A percentile compares a stretch with the other conserved stretches of the same genome.
These are phyloP conservation scores for Pionites leucogaster DNA, from an alignment of 2,113 vertebrate genomes.

Conservation along the genomic window DNA sequence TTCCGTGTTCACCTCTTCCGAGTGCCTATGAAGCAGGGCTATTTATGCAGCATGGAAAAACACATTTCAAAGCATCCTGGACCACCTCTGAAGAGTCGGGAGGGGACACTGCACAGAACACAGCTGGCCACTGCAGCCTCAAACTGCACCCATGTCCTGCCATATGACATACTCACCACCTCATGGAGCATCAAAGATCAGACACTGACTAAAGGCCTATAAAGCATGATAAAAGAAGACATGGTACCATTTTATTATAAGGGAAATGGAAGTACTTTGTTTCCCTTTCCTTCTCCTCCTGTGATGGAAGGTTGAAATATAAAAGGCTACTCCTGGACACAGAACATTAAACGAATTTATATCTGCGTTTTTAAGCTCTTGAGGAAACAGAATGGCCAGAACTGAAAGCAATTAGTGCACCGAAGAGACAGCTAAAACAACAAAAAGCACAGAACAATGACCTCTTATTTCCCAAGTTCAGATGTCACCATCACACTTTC, in stretches of 20 bases:
- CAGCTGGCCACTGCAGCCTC: not conserved
- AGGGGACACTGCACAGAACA: not conserved
- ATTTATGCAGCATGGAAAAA: fast-evolving
- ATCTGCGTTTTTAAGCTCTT: not conserved
- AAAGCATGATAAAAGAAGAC: not conserved
- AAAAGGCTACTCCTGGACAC: not conserved
- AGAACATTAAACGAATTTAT: not conserved
- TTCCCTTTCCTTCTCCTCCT: not conserved
- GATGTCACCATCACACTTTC: slow-evolving; percentile 52
- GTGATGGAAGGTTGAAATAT: not conserved
- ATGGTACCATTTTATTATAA: not conserved
- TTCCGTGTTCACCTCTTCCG: not conserved
- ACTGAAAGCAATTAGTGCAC: slow-evolving; percentile 21
- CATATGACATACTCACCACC: fast-evolving
- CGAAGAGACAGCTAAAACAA: not conserved
- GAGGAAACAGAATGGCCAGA: slow-evolving; percentile 3
- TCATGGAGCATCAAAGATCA: not conserved
- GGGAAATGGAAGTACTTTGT: not conserved
- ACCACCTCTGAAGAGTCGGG: fast-evolving
- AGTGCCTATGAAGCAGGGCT: not conserved
- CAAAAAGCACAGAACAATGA: slow-evolving; percentile 27
- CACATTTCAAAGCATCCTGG: not conserved
- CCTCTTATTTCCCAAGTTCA: slow-evolving; percentile 56
- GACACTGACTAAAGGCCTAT: not conserved
- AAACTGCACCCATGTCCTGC: not conserved